A percentile compares a stretch with the other conserved stretches of the same genome.
Evolutionary conservation across 2,888 invertebrate species (phyloP).

Genomic region (Erebia epiphron): DNA sequence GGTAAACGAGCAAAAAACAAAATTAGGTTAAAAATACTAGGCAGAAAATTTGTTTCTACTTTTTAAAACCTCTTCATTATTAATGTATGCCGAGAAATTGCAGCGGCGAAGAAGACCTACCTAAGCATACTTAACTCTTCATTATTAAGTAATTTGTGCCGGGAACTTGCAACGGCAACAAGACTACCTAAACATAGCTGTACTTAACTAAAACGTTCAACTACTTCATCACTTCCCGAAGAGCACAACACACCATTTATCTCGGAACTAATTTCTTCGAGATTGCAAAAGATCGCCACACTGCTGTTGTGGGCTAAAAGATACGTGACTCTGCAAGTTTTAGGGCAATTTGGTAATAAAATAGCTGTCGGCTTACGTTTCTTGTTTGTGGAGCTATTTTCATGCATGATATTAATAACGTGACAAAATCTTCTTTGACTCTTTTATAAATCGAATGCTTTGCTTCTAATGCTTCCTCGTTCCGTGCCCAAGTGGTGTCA

Average conservation of each 20-base stretch:
- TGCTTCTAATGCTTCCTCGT: too few relatives aligned
- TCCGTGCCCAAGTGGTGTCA: too few relatives aligned
- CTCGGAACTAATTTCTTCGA: constrained; percentile 37
- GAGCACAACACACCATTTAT: constrained; percentile 32
- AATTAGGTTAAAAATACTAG: too few relatives aligned
- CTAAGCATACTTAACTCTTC: too few relatives aligned
- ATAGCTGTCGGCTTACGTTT: constrained; percentile 14
- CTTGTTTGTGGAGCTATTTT: constrained; percentile 9
- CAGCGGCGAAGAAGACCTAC: too few relatives aligned
- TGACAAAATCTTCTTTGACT: not conserved
- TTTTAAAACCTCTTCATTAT: too few relatives aligned
- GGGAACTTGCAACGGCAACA: too few relatives aligned
- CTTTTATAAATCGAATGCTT: too few relatives aligned
- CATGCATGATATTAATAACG: not conserved
- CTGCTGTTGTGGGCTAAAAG: constrained; percentile 27
- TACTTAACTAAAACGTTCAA: constrained; percentile 28
- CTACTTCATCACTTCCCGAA: constrained; percentile 29
- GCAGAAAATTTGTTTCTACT: too few relatives aligned
- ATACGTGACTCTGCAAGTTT: constrained; percentile 41
- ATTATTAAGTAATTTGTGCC: too few relatives aligned
- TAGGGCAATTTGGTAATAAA: constrained; percentile 34
- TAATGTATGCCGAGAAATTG: too few relatives aligned
- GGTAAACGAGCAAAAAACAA: too few relatives aligned
- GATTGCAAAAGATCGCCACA: constrained; percentile 30
- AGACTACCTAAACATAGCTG: not conserved